Percentiles rank a stretch among this genome's conserved stretches.
These are phyloP conservation scores for Epinephelus awoara DNA, from an alignment of 2,797 vertebrate genomes.

Conservation along the genomic window DNA sequence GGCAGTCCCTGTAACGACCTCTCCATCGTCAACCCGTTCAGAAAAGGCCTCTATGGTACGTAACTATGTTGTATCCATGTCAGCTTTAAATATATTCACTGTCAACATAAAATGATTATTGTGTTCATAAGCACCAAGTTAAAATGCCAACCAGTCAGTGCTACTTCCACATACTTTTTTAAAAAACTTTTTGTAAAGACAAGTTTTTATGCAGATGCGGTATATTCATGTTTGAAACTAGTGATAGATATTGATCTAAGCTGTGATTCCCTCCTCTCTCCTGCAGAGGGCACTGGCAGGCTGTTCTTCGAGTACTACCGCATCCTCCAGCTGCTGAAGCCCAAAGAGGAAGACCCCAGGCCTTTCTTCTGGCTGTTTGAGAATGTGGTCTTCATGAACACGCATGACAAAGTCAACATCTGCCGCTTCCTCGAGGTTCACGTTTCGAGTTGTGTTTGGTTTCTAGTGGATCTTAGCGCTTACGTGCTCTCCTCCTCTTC, in stretches of 20 bases:
- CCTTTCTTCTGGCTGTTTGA: slow-evolving; percentile 98
- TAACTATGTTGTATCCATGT: neutral
- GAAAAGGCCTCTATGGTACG: slow-evolving; percentile 94
- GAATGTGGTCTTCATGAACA: slow-evolving; percentile 94
- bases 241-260: neutral
- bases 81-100: neutral
- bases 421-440: slow-evolving; percentile 94
- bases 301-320: slow-evolving; percentile 96
- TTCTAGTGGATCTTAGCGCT: neutral
- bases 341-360: slow-evolving; percentile 88
- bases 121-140: too few species aligned
- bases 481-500: neutral
- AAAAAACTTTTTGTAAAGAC: too few species aligned
- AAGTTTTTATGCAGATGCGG: neutral
- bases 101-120: neutral
- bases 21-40: slow-evolving; percentile 90
- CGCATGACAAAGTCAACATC: slow-evolving; percentile 91
- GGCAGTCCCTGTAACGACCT: slow-evolving; percentile 95
- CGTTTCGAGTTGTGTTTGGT: neutral
- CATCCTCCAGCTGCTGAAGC: slow-evolving; percentile 91
- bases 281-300: slow-evolving; percentile 91
- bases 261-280: neutral
- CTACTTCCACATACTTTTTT: neutral
- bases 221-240: neutral
- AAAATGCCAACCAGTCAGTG: neutral